Evolutionary conservation across 2,797 vertebrate species (phyloP).

Genomic region (Heliangelus exortis): DNA sequence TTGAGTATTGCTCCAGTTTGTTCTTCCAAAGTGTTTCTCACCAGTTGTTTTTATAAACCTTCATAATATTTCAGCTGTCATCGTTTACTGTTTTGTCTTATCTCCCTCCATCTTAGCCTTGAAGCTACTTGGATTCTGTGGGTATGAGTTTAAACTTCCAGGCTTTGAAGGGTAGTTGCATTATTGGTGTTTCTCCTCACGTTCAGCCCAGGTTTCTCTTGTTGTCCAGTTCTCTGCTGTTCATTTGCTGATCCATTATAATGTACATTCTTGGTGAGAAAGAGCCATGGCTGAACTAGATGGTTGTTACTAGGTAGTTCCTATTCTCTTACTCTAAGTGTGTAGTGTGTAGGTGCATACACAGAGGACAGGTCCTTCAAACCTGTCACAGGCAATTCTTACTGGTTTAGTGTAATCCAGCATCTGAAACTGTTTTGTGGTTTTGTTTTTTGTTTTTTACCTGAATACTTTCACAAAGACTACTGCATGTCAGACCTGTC

Average conservation of each 20-base stretch:
- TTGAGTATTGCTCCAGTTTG: neutral
- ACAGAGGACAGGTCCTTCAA: neutral
- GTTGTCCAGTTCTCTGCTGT: neutral
- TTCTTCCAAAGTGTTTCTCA: neutral
- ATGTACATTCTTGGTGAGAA: neutral
- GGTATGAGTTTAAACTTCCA: neutral
- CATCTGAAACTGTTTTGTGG: neutral
- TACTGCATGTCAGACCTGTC: neutral
- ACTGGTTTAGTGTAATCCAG: neutral
- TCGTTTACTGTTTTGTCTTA: neutral
- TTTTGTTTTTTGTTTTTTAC: neutral
- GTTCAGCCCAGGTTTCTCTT: neutral
- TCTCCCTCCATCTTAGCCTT: neutral
- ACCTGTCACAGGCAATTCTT: neutral
- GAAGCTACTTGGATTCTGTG: neutral
- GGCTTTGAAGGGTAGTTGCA: neutral
- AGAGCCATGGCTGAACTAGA: neutral
- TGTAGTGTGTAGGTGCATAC: rapidly evolving
- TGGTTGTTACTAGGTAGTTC: neutral
- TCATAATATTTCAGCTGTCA: neutral
- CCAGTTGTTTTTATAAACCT: neutral
- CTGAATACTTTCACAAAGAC: neutral
- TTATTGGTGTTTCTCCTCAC: neutral
- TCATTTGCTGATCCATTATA: neutral
- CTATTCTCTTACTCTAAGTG: neutral